Evolutionary conservation across 1,140 invertebrate species (phyloP), one percentile per base, ranked within the genome.

Genomic region (Zaprionus vittiger): DNA sequence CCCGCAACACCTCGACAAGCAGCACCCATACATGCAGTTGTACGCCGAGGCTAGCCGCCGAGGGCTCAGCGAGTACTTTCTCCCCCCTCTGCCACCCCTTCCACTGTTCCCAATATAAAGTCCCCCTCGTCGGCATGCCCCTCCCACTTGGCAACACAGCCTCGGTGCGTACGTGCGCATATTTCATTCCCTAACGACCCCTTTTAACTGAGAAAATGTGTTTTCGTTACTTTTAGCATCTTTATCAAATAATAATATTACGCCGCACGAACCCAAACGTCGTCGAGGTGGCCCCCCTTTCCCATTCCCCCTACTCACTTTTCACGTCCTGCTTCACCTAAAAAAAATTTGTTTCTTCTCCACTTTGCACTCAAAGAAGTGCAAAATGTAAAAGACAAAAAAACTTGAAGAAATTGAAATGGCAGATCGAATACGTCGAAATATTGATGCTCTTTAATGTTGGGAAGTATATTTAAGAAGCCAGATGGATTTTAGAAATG

Each of bases 181-280:
- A 91, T 91, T 91, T 91, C 85, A 91, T 91, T 90, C 85, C 83
- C 90, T 91, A 91, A 91, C 90, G 90, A 91, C 90, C 90, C 90
- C 90, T 91, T 91, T 91, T 91, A 91, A 91, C 90, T 90, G 85
- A 91, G 81, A 91, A 91, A 91, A 91, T 91, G 90, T 91, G 90
- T 91, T 91, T 91, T 91, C 90, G 90, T 91, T 91, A 91, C 90
- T 91, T 91, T 91, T 91, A 91, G 90, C 90, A 91, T 91, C 90
- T 91, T 91, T 91, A 91, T 91, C 90, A 91, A 91, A 91, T 91
- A 91, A 91, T 91, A 91, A 91, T 91, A 91, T 91, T 91, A 91
- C 90, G 80, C 81, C 81, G 79, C 85, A 81, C 84, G 78, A 90
- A 81, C 85, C 85, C 85, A 89, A 86, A 89, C 77, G 83, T 86